phyloP scores from a whole-genome alignment of 2,113 vertebrate genomes.

The Mastomys coucha region DNA sequence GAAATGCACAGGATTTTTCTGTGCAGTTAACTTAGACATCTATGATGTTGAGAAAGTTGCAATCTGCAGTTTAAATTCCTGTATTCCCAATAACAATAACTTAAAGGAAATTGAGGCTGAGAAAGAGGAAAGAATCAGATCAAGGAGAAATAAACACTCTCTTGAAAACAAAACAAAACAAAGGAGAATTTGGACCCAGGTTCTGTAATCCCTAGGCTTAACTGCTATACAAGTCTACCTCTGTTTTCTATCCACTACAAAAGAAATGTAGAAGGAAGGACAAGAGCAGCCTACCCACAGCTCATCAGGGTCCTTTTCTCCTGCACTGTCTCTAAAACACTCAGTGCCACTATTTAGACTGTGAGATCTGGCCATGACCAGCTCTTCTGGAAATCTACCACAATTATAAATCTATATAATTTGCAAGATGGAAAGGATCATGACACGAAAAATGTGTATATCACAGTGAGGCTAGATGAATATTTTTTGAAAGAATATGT shows the following conservation, averaged over 20 bases:
- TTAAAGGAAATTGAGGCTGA: constrained; percentile 43
- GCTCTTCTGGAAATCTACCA: background rate
- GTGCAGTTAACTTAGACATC: background rate
- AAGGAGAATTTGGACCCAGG: constrained; percentile 16
- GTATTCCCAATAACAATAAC: background rate
- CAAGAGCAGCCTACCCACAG: background rate
- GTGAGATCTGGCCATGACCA: background rate
- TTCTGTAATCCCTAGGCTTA: constrained; percentile 41
- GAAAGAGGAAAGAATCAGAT: constrained; percentile 14
- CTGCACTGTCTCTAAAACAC: background rate
- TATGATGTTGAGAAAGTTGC: background rate
- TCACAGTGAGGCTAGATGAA: constrained; percentile 6
- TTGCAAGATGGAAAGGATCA: background rate
- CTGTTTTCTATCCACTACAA: constrained; percentile 28
- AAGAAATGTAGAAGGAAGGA: constrained; percentile 4
- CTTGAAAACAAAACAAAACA: background rate
- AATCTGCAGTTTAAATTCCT: constrained; percentile 23
- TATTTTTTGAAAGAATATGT: constrained; percentile 44
- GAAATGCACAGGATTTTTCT: background rate
- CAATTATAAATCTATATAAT: constrained; percentile 20
- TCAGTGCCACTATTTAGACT: background rate
- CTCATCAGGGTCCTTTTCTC: background rate
- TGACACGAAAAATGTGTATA: background rate
- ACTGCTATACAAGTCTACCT: background rate
- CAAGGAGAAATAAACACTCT: constrained; percentile 36